These are phyloP conservation scores for Agrotis segetum DNA, from an alignment of 2,888 invertebrate species.

Conservation along the genomic window DNA sequence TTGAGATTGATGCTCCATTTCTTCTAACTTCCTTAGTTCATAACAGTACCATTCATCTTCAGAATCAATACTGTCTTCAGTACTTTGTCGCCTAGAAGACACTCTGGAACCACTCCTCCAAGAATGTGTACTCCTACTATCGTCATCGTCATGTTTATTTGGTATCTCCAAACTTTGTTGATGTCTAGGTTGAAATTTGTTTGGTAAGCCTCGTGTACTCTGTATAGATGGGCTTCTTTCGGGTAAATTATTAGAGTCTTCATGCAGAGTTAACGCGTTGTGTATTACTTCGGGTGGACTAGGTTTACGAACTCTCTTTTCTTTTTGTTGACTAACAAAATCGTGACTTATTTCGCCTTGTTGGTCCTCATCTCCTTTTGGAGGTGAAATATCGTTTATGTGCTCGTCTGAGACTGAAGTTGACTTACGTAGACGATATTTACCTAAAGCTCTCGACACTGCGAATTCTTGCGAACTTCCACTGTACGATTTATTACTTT, in stretches of 20 bases:
- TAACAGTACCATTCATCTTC: slow-evolving; percentile 98
- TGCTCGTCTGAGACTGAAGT: slow-evolving; percentile 94
- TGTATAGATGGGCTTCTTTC: slow-evolving; percentile 93
- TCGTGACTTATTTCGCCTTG: slow-evolving; percentile 75
- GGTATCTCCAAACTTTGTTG: slow-evolving; percentile 96
- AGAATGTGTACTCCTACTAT: slow-evolving; percentile 96
- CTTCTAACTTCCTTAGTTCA: slow-evolving; percentile 96
- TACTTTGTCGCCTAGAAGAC: slow-evolving; percentile 96
- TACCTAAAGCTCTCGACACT: slow-evolving; percentile 95
- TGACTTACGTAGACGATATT: slow-evolving; percentile 94
- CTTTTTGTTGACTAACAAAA: slow-evolving; percentile 73
- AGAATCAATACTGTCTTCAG: slow-evolving; percentile 97
- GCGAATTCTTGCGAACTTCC: slow-evolving; percentile 96
- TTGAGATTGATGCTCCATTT: slow-evolving; percentile 95
- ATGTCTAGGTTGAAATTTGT: slow-evolving; percentile 92
- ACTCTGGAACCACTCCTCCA: slow-evolving; percentile 96
- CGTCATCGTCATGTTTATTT: slow-evolving; percentile 95
- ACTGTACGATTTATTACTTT: slow-evolving; percentile 89
- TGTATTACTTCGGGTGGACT: slow-evolving; percentile 85
- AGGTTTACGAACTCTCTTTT: slow-evolving; percentile 78
- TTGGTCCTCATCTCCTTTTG: slow-evolving; percentile 77
- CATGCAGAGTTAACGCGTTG: slow-evolving; percentile 79
- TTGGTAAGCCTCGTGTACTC: slow-evolving; percentile 91
- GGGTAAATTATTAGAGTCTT: slow-evolving; percentile 87
- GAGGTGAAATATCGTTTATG: slow-evolving; percentile 87